Percentiles rank a stretch among this genome's conserved stretches.
Evolutionary conservation across 2,113 vertebrate genomes (phyloP).

Genomic region (Parus major): DNA sequence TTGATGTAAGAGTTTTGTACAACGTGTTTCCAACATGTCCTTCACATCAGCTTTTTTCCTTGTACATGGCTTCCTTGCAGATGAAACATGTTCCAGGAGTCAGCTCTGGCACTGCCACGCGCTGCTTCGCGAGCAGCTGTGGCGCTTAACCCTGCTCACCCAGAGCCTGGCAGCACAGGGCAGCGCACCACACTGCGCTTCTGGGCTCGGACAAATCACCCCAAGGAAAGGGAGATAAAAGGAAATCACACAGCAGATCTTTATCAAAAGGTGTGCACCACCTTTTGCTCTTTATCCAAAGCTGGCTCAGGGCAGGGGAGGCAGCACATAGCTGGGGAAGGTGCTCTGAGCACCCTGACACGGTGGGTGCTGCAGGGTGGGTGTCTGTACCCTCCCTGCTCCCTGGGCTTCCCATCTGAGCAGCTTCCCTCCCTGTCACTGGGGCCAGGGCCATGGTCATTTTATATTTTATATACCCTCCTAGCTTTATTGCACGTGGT

Average conservation of each 20-base stretch:
- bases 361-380: not conserved
- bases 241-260: no score
- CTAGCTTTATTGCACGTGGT: fast-evolving
- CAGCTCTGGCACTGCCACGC: fast-evolving
- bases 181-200: fast-evolving
- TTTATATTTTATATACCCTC: not conserved
- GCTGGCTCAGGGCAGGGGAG: not conserved
- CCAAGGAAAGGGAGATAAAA: not conserved
- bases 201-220: not conserved
- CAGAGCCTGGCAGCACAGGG: not conserved
- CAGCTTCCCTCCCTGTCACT: fast-evolving
- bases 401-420: fast-evolving
- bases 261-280: not conserved
- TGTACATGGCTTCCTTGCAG: not conserved
- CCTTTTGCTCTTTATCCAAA: no score
- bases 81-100: not conserved
- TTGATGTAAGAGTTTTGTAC: not conserved
- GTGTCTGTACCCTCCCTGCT: fast-evolving
- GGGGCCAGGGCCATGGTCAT: not conserved
- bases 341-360: no score
- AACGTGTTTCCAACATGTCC: not conserved
- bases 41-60: not conserved
- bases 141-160: no score
- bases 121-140: not conserved
- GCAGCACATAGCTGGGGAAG: not conserved